Conservation (phyloP, 2,888 invertebrate species). For the Chymomyza procnemis region DNA sequence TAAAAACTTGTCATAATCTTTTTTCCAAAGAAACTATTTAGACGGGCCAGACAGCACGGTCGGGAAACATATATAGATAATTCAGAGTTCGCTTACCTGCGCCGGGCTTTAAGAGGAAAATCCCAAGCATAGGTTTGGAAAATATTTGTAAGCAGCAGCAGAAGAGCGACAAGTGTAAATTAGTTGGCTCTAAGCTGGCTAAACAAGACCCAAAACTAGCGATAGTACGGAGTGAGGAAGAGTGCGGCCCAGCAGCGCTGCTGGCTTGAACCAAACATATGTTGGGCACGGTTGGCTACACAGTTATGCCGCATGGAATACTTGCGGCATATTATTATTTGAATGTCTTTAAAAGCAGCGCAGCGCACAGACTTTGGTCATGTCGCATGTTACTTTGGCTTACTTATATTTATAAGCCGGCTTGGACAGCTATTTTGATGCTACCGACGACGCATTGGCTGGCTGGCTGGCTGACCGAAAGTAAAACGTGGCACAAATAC, state of each 20-base stretch:
- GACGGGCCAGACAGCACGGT: constrained; percentile 28
- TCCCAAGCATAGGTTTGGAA: constrained; percentile 32
- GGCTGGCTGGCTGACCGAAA: too few relatives aligned
- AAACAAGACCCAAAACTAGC: background rate
- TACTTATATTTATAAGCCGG: constrained; percentile 42
- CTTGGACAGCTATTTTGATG: background rate
- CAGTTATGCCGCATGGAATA: constrained; percentile 4
- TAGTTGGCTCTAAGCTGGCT: constrained; percentile 43
- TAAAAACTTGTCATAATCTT: constrained; percentile 69
- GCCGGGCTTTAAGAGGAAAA: constrained; percentile 47
- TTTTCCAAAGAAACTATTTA: constrained; percentile 67
- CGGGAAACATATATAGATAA: constrained; percentile 18
- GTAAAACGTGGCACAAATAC: constrained; percentile 57
- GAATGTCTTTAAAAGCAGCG: constrained; percentile 3
- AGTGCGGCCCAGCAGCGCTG: background rate
- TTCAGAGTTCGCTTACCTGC: constrained; percentile 43
- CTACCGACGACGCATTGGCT: too few relatives aligned
- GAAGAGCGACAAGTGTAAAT: constrained; percentile 57
- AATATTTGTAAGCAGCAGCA: constrained; percentile 4
- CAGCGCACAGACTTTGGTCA: background rate
- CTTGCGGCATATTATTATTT: background rate
- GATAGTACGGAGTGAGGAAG: too few relatives aligned
- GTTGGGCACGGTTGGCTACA: constrained; percentile 2
- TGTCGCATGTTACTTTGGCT: constrained; percentile 52
- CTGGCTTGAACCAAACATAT: constrained; percentile 9